Evolutionary conservation across 53 echinoderm and acorn worm genomes (phyloP).

Genomic region (Holothuria leucospilota): DNA sequence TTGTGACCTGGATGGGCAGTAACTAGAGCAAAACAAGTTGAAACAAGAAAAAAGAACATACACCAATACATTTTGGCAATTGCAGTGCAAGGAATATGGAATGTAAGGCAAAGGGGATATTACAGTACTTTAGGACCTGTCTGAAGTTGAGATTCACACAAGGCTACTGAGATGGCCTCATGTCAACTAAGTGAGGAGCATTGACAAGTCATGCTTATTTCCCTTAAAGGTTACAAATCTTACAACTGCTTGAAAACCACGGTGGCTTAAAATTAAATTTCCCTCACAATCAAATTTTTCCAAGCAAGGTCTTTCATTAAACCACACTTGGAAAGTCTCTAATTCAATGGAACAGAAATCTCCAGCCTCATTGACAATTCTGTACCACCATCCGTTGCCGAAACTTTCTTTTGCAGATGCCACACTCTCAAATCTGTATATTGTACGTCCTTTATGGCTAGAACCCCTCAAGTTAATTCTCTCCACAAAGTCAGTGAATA

Average conservation of each 20-base stretch:
- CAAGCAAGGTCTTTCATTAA: slow-evolving; percentile 3
- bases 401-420: background rate
- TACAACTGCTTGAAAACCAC: background rate
- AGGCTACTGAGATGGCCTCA: no score
- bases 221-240: slow-evolving; percentile 5
- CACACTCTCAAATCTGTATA: background rate
- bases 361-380: slow-evolving; percentile 6
- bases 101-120: no score
- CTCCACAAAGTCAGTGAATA: slow-evolving; percentile 10
- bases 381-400: slow-evolving; percentile 7
- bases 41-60: no score
- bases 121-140: no score
- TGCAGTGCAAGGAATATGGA: no score
- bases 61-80: no score
- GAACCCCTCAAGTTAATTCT: background rate
- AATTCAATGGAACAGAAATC: slow-evolving; percentile 18
- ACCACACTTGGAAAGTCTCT: slow-evolving; percentile 3
- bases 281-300: slow-evolving; percentile 10
- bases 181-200: no score
- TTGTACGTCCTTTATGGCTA: slow-evolving; percentile 3
- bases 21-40: no score
- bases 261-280: slow-evolving; percentile 2
- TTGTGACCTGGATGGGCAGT: no score
- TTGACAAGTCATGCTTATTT: no score
- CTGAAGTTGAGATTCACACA: no score